A percentile compares a stretch with the other conserved stretches of the same genome.
phyloP scores from a whole-genome alignment of 2,113 vertebrate genomes.

The Cyanoramphus novaezelandiae region DNA sequence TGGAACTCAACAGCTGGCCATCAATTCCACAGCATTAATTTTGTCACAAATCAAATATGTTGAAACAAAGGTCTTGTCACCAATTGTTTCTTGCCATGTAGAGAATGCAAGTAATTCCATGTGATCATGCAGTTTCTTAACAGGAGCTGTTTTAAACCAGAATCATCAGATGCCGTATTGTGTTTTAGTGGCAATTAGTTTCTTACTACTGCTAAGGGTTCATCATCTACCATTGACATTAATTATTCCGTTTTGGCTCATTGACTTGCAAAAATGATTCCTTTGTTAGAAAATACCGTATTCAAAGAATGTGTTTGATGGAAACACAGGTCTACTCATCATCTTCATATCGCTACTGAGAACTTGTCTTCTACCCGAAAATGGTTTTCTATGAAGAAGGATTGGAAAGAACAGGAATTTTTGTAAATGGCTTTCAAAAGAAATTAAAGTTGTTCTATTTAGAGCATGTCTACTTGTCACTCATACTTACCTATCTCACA shows the following conservation, averaged over 20 bases:
- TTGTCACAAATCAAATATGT: neutral
- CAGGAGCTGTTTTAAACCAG: neutral
- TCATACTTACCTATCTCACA: constrained; percentile 8
- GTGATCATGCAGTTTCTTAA: neutral
- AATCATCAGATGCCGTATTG: neutral
- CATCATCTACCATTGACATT: constrained; percentile 15
- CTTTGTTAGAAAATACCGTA: constrained; percentile 20
- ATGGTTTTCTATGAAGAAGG: neutral
- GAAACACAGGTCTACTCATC: neutral
- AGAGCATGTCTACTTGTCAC: neutral
- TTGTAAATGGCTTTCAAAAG: neutral
- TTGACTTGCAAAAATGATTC: constrained; percentile 44
- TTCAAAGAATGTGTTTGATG: neutral
- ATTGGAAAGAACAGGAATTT: neutral
- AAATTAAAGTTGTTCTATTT: constrained; percentile 19
- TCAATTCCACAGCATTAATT: neutral
- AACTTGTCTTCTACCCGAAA: neutral
- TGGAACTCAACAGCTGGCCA: neutral
- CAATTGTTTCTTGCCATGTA: neutral
- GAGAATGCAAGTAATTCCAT: neutral
- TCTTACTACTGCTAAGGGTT: constrained; percentile 16
- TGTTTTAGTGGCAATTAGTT: constrained; percentile 47
- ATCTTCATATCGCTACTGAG: neutral
- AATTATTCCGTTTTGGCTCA: constrained; percentile 56
- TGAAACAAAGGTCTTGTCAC: neutral